Evolutionary conservation across 2,888 invertebrate genomes (phyloP).

Genomic region (Portevinia maculata): DNA sequence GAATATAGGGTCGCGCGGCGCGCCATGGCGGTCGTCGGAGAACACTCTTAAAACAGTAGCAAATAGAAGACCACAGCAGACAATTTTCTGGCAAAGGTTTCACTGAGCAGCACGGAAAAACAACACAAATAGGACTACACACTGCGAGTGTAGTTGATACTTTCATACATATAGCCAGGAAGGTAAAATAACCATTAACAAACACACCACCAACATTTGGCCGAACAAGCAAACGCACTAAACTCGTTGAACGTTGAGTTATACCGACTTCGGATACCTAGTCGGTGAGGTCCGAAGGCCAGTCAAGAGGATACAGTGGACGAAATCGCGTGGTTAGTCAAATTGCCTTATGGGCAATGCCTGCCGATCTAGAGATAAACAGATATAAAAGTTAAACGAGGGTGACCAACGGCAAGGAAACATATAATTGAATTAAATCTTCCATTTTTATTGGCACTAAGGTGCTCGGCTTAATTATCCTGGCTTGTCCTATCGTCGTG

Average conservation of each 20-base stretch:
- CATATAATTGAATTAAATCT: constrained; percentile 73
- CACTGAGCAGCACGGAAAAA: constrained; percentile 23
- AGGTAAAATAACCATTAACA: constrained; percentile 51
- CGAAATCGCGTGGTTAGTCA: constrained; percentile 65
- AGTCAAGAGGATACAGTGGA: constrained; percentile 20
- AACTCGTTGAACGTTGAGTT: constrained; percentile 67
- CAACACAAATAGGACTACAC: neutral
- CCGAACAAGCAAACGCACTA: constrained; percentile 59
- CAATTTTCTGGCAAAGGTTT: constrained; percentile 37
- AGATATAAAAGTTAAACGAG: constrained; percentile 73
- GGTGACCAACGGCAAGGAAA: constrained; percentile 61
- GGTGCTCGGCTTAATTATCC: constrained; percentile 71
- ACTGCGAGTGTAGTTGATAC: no score
- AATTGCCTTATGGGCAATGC: constrained; percentile 60
- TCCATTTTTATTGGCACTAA: constrained; percentile 74
- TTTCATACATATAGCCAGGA: no score
- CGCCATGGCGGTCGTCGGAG: neutral
- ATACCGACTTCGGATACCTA: neutral
- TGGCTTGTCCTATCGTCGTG: constrained; percentile 16
- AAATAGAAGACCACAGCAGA: neutral
- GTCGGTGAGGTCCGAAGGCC: constrained; percentile 18
- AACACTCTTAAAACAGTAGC: constrained; percentile 16
- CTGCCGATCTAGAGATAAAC: constrained; percentile 70
- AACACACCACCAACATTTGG: constrained; percentile 50
- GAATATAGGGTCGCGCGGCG: constrained; percentile 14